phyloP scores from a whole-genome alignment of 1,140 invertebrate species.

The Archivesica marissinica region DNA sequence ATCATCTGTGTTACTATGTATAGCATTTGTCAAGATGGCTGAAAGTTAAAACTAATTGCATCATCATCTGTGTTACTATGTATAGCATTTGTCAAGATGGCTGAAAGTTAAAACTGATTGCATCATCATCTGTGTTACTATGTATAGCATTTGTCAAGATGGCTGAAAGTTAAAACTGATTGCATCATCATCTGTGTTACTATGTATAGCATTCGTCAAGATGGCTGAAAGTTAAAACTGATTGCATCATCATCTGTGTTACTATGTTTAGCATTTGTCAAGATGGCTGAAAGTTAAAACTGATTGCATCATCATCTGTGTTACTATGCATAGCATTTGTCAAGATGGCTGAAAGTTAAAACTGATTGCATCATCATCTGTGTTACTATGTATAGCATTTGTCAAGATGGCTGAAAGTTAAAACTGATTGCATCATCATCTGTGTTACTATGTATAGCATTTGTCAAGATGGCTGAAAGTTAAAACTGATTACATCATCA shows the following conservation, averaged over 20 bases:
- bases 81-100: conserved; percentile 74
- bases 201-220: conserved; percentile 68
- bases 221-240: conserved; percentile 75
- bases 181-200: conserved; percentile 74
- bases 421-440: too few relatives aligned
- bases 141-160: conserved; percentile 73
- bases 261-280: background rate
- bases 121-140: conserved; percentile 73
- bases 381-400: too few relatives aligned
- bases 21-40: conserved; percentile 78
- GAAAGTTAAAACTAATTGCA: conserved; percentile 77
- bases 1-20: conserved; percentile 72
- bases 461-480: too few relatives aligned
- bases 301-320: too few relatives aligned
- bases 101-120: conserved; percentile 78
- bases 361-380: too few relatives aligned
- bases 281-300: too few relatives aligned
- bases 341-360: too few relatives aligned
- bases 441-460: too few relatives aligned
- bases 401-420: too few relatives aligned
- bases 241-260: too few relatives aligned
- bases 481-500: too few relatives aligned
- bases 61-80: conserved; percentile 72
- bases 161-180: conserved; percentile 78
- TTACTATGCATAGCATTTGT: too few relatives aligned